These are phyloP conservation scores for Hesperophylax magnus DNA, from an alignment of 1,140 invertebrate species.

Conservation along the genomic window DNA sequence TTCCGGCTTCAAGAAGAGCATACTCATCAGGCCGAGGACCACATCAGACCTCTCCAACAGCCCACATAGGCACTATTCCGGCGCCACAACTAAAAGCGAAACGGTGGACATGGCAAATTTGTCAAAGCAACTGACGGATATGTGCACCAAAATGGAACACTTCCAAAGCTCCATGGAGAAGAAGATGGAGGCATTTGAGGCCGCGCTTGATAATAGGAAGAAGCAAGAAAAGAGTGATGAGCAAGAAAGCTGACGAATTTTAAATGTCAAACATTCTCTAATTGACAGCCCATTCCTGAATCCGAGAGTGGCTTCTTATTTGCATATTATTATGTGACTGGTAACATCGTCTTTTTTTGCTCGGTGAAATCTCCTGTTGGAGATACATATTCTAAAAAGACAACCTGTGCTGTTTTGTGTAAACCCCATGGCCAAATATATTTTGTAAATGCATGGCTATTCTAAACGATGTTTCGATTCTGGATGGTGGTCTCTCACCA, in stretches of 20 bases:
- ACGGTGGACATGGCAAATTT: not conserved
- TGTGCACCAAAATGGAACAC: constrained; percentile 12
- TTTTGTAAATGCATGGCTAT: too few relatives aligned
- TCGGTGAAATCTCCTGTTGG: too few relatives aligned
- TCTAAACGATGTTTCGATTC: too few relatives aligned
- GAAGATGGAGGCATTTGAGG: constrained; percentile 10
- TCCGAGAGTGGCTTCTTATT: too few relatives aligned
- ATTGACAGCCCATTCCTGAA: too few relatives aligned
- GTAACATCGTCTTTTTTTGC: too few relatives aligned
- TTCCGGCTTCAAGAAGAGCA: not conserved
- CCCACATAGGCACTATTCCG: not conserved
- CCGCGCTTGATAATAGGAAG: not conserved
- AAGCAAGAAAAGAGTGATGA: constrained; percentile 3
- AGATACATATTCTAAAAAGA: too few relatives aligned
- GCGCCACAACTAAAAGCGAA: not conserved
- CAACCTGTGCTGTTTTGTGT: too few relatives aligned
- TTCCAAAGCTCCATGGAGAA: constrained; percentile 20
- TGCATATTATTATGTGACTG: too few relatives aligned
- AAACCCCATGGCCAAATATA: too few relatives aligned
- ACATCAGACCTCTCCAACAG: constrained; percentile 45
- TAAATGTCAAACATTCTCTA: not conserved
- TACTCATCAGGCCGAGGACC: constrained; percentile 31
- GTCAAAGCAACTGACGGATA: not conserved
- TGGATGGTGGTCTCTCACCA: too few relatives aligned
- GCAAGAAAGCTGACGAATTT: constrained; percentile 14